These are phyloP conservation scores for Anser brachyrhynchus DNA, from an alignment of 2,113 vertebrate genomes.

Conservation along the genomic window DNA sequence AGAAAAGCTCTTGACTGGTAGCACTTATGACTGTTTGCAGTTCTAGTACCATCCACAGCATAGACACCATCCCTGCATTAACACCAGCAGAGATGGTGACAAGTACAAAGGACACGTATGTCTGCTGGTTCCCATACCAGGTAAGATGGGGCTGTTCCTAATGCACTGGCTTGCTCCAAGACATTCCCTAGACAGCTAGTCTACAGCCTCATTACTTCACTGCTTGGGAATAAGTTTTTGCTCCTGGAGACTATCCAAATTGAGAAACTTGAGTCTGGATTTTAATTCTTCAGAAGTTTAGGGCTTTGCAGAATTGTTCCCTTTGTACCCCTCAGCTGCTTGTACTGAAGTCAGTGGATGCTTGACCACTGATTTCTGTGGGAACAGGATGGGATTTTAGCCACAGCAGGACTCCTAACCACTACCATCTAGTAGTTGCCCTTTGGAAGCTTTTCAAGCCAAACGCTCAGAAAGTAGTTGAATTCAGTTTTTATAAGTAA, in stretches of 20 bases:
- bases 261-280: neutral
- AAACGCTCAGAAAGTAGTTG: constrained; percentile 18
- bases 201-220: neutral
- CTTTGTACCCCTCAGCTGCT: neutral
- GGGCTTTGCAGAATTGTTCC: neutral
- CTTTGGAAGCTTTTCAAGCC: neutral
- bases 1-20: neutral
- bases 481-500: constrained; percentile 27
- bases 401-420: constrained; percentile 15
- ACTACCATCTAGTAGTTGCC: constrained; percentile 1
- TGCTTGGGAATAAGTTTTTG: neutral
- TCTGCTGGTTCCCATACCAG: neutral
- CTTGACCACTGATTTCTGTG: constrained; percentile 17
- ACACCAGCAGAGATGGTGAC: neutral
- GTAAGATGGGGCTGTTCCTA: neutral
- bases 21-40: neutral
- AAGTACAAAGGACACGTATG: neutral
- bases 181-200: neutral
- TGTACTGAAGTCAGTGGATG: neutral
- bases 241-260: neutral
- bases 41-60: neutral
- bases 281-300: constrained; percentile 6
- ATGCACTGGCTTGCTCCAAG: neutral
- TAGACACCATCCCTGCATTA: neutral
- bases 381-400: neutral